Conservation (phyloP, 2,888 invertebrate species). For the Himalopsyche tibetana region DNA sequence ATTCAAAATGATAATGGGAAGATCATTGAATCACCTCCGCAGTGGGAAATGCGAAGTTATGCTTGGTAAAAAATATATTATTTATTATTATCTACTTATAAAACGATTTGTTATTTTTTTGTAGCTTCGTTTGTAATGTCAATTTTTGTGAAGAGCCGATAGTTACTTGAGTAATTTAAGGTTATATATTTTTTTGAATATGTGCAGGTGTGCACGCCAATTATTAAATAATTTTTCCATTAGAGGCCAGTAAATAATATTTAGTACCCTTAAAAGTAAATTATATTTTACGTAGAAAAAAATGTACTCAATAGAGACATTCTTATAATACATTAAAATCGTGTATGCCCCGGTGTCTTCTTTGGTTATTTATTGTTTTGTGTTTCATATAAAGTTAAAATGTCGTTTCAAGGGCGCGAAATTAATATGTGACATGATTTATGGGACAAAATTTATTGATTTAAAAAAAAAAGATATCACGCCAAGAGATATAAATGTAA, state of each 20-base stretch:
- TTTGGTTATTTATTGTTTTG: neutral
- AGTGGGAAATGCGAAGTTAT: slow-evolving; percentile 83
- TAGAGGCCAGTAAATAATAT: neutral
- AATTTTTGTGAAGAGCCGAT: neutral
- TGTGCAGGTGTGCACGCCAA: neutral
- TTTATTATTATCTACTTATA: slow-evolving; percentile 38
- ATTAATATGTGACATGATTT: neutral
- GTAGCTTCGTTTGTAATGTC: slow-evolving; percentile 2
- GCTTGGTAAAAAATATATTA: slow-evolving; percentile 76
- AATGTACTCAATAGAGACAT: too few relatives aligned
- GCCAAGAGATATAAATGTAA: neutral
- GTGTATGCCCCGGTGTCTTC: too few relatives aligned
- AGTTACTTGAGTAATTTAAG: neutral
- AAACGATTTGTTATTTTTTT: slow-evolving; percentile 2
- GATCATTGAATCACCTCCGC: slow-evolving; percentile 77
- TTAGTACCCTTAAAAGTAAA: too few relatives aligned
- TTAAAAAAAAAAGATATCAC: neutral
- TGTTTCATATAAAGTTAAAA: neutral
- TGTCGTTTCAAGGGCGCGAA: neutral
- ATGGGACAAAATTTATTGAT: neutral
- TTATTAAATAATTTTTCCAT: neutral
- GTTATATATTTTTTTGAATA: neutral
- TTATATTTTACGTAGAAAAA: too few relatives aligned
- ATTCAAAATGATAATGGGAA: slow-evolving; percentile 72
- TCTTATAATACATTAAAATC: too few relatives aligned